Evolutionary conservation across 2,113 vertebrate species (phyloP).

Genomic region (Cavia aperea): DNA sequence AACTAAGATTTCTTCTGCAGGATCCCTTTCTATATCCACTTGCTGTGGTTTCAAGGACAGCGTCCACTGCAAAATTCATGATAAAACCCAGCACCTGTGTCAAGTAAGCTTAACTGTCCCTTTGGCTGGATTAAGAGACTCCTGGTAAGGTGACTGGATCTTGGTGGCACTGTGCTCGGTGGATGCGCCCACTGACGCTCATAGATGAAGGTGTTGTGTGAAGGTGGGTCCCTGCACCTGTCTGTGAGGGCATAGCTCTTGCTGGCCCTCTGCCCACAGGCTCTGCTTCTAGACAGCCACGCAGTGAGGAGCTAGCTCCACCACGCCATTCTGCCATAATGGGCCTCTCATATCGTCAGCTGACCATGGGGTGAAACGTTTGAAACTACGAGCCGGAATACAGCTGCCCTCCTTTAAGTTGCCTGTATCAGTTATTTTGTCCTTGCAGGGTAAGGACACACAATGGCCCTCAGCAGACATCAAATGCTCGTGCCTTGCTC

Average conservation of each 20-base stretch:
- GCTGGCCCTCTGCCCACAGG: neutral
- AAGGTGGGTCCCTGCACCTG: accelerated
- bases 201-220: neutral
- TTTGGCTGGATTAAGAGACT: neutral
- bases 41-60: neutral
- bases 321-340: neutral
- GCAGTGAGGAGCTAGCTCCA: too few species aligned
- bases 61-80: neutral
- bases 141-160: neutral
- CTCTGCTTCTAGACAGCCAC: neutral
- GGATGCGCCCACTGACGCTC: neutral
- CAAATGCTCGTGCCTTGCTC: neutral
- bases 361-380: neutral
- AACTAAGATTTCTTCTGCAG: neutral
- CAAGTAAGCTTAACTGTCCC: neutral
- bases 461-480: neutral
- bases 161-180: too few species aligned
- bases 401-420: neutral
- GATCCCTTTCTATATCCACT: neutral
- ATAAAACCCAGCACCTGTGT: neutral
- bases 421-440: neutral
- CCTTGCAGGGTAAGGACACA: too few species aligned
- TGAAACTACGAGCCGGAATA: neutral
- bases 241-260: neutral
- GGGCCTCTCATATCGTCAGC: too few species aligned